Conservation (phyloP, 2,113 vertebrate species). For the Sigmodon hispidus region DNA sequence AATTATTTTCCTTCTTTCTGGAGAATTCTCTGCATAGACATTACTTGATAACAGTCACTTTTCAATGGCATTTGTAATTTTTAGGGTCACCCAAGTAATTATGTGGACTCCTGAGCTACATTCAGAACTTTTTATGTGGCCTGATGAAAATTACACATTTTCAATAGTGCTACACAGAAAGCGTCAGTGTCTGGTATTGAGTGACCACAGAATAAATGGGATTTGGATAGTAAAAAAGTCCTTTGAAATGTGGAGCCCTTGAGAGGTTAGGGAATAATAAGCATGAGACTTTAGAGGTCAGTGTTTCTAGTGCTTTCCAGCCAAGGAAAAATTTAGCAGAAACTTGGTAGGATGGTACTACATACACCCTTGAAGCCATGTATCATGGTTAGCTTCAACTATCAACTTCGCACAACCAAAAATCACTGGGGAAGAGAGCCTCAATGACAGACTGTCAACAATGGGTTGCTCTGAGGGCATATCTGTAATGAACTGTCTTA, state of each 20-base stretch:
- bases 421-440: background rate
- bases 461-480: background rate
- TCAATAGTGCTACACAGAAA: background rate
- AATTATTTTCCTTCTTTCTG: conserved; percentile 12
- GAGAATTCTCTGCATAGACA: conserved; percentile 13
- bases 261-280: background rate
- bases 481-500: background rate
- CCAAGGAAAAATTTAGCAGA: background rate
- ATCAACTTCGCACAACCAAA: background rate
- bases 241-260: background rate
- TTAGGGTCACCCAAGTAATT: conserved; percentile 53
- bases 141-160: background rate
- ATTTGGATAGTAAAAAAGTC: background rate
- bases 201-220: background rate
- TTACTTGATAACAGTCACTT: background rate
- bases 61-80: conserved; percentile 8
- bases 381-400: background rate
- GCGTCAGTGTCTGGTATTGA: background rate
- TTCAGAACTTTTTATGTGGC: conserved; percentile 9
- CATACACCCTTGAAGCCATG: background rate
- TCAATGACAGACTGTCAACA: background rate
- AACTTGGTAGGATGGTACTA: background rate
- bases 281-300: background rate
- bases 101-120: background rate
- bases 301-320: background rate